phyloP scores from a whole-genome alignment of 2,797 vertebrate species.

The Syngnathus rostellatus region DNA sequence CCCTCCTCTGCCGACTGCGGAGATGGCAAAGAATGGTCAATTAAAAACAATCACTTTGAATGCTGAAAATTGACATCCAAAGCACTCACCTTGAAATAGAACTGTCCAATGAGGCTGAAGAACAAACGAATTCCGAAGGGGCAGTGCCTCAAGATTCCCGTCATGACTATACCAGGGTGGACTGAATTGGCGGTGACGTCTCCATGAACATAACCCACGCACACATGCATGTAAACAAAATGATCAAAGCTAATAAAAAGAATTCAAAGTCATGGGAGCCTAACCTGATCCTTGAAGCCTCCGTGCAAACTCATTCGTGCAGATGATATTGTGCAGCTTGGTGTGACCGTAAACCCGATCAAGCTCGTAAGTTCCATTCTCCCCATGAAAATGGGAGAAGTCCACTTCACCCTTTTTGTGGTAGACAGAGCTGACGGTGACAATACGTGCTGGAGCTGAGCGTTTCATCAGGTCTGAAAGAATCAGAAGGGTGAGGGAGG shows the following conservation, averaged over 20 bases:
- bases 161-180: conserved; percentile 75
- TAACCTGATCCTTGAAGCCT: conserved; percentile 76
- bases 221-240: conserved; percentile 1
- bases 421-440: conserved; percentile 71
- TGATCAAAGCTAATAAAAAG: background rate
- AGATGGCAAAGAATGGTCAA: background rate
- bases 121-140: conserved; percentile 16
- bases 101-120: conserved; percentile 66
- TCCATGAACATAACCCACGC: conserved; percentile 28
- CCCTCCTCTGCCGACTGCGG: conserved; percentile 72
- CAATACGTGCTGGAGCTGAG: conserved; percentile 69
- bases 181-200: conserved; percentile 77
- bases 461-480: conserved; percentile 69
- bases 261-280: background rate
- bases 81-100: conserved; percentile 78
- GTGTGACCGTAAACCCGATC: conserved; percentile 69
- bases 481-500: background rate
- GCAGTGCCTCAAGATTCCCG: conserved; percentile 70
- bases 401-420: conserved; percentile 66
- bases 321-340: conserved; percentile 81
- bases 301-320: conserved; percentile 72
- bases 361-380: conserved; percentile 28
- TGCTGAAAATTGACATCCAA: no score
- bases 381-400: conserved; percentile 65
- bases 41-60: no score